A percentile compares a stretch with the other conserved stretches of the same genome.
These are phyloP conservation scores for Argyrosomus regius DNA, from an alignment of 2,797 vertebrate species.

Conservation along the genomic window DNA sequence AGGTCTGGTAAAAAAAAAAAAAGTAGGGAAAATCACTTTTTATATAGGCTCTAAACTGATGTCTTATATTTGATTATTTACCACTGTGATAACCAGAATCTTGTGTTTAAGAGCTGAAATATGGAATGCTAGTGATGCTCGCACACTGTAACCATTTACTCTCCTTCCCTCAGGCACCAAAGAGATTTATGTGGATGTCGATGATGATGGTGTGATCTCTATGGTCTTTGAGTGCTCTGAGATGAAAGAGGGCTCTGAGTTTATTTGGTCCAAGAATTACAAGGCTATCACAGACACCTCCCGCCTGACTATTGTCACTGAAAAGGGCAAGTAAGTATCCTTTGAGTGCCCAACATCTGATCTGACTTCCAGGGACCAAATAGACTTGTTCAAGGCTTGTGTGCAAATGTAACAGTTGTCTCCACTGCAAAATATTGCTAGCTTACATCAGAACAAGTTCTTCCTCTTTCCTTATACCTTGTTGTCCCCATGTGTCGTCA, in stretches of 20 bases:
- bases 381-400: neutral
- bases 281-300: constrained; percentile 89
- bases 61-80: neutral
- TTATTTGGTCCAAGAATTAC: constrained; percentile 98
- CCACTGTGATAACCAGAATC: neutral
- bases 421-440: neutral
- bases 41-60: neutral
- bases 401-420: neutral
- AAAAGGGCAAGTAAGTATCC: constrained; percentile 89
- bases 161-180: constrained; percentile 89
- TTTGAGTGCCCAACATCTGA: neutral
- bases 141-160: constrained; percentile 16
- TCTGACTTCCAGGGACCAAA: neutral
- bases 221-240: constrained; percentile 95
- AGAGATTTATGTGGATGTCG: constrained; percentile 92
- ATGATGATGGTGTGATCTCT: constrained; percentile 95
- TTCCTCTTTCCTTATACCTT: constrained; percentile 9
- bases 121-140: neutral
- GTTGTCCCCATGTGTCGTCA: constrained; percentile 7
- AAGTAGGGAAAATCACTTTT: constrained; percentile 14
- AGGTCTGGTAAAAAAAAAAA: constrained; percentile 6
- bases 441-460: neutral
- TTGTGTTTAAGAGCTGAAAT: neutral
- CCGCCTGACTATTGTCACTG: constrained; percentile 89
- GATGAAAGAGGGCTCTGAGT: constrained; percentile 91